Conservation (phyloP, 2,113 vertebrate species). For the Pristiophorus japonicus region DNA sequence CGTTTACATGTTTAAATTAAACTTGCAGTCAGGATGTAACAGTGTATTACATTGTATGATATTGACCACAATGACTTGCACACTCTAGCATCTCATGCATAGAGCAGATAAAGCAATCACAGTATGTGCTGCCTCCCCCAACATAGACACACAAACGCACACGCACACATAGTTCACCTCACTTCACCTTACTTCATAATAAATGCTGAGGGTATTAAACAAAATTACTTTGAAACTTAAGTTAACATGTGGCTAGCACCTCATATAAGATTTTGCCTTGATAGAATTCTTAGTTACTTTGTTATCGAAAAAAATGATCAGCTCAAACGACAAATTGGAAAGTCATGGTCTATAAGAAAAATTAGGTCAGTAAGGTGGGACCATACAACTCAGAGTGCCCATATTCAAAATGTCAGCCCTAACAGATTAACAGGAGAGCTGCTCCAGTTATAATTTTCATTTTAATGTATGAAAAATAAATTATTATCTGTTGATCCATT, state of each 20-base stretch:
- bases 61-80: not conserved
- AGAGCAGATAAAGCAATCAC: not conserved
- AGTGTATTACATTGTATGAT: not conserved
- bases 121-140: not conserved
- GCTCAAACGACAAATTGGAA: not conserved
- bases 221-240: not conserved
- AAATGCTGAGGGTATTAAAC: not conserved
- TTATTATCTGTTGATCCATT: not conserved
- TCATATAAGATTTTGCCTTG: not conserved
- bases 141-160: not conserved
- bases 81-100: not conserved
- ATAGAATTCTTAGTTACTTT: not conserved
- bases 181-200: not conserved
- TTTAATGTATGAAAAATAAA: not conserved
- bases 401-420: not conserved
- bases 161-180: not conserved
- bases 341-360: not conserved
- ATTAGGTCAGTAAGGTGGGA: not conserved
- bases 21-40: not conserved
- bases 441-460: too few species aligned
- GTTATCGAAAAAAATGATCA: not conserved
- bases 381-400: not conserved
- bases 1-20: not conserved
- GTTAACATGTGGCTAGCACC: not conserved
- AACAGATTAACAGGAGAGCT: not conserved